Evolutionary conservation across 1,140 invertebrate species (phyloP).

Genomic region (Idris sp.): DNA sequence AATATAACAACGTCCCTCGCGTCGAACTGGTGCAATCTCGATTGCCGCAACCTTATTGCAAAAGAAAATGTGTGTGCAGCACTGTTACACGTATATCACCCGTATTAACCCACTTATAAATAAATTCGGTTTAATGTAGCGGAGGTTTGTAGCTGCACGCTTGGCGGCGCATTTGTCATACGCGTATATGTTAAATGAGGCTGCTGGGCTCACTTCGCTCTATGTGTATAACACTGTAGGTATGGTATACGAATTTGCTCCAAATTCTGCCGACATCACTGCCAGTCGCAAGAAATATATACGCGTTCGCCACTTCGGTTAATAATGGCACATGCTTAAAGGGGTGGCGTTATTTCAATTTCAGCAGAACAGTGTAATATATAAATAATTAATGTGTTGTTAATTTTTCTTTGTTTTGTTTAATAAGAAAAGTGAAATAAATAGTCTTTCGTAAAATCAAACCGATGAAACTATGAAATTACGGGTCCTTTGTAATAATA

Average conservation of each 20-base stretch:
- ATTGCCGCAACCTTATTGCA: conserved; percentile 36
- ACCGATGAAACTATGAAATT: too few species aligned
- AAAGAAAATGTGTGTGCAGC: conserved; percentile 32
- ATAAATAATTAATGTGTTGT: too few species aligned
- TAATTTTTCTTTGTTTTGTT: too few species aligned
- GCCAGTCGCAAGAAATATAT: conserved; percentile 12
- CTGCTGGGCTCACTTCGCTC: too few species aligned
- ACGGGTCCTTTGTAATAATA: too few species aligned
- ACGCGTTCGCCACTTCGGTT: conserved; percentile 27
- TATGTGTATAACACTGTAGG: background rate
- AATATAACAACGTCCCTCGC: conserved; percentile 44
- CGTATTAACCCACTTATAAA: conserved; percentile 51
- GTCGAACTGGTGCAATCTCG: conserved; percentile 47
- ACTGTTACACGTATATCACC: conserved; percentile 23
- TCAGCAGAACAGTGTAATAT: conserved; percentile 16
- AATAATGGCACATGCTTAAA: conserved; percentile 36
- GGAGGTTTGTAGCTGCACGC: conserved; percentile 18
- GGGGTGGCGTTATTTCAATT: conserved; percentile 30
- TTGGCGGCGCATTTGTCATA: conserved; percentile 41
- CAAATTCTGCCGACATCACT: conserved; percentile 7
- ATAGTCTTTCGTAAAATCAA: too few species aligned
- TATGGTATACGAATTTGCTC: conserved; percentile 16
- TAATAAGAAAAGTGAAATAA: too few species aligned
- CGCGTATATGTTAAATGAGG: conserved; percentile 39
- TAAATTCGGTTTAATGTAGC: conserved; percentile 45